Conservation (phyloP, 2,797 vertebrate genomes). For the Furcifer pardalis region DNA sequence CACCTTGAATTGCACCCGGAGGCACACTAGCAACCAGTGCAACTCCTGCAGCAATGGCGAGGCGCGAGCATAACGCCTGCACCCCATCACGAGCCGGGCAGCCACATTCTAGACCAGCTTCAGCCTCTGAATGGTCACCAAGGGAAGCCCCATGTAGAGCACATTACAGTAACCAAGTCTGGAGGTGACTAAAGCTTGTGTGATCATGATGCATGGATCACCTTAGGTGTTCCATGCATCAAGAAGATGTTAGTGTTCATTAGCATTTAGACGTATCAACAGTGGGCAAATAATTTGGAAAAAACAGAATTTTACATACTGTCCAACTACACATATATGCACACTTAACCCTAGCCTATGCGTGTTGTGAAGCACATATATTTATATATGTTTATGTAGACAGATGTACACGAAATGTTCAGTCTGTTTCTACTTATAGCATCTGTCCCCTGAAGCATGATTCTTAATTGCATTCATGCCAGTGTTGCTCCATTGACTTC, state of each 20-base stretch:
- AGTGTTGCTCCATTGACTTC: slow-evolving; percentile 30
- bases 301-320: slow-evolving; percentile 1
- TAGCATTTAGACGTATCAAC: slow-evolving; percentile 13
- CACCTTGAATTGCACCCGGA: no score
- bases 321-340: not conserved
- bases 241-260: slow-evolving; percentile 22
- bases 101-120: no score
- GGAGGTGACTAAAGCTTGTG: no score
- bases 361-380: not conserved
- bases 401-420: not conserved
- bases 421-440: slow-evolving; percentile 15
- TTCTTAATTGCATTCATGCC: slow-evolving; percentile 32
- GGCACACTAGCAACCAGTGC: no score
- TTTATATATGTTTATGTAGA: not conserved
- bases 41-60: no score
- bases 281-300: not conserved
- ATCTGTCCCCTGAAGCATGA: slow-evolving; percentile 22
- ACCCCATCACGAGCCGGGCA: no score
- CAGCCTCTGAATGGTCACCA: no score
- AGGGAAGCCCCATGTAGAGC: no score
- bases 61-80: no score
- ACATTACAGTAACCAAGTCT: no score
- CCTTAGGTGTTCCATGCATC: slow-evolving; percentile 20
- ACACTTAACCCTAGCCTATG: not conserved
- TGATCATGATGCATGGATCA: no score